Percentiles rank a stretch among this genome's conserved stretches.
These are phyloP conservation scores for Macrophya alboannulata DNA, from an alignment of 2,888 invertebrate species.

Conservation along the genomic window DNA sequence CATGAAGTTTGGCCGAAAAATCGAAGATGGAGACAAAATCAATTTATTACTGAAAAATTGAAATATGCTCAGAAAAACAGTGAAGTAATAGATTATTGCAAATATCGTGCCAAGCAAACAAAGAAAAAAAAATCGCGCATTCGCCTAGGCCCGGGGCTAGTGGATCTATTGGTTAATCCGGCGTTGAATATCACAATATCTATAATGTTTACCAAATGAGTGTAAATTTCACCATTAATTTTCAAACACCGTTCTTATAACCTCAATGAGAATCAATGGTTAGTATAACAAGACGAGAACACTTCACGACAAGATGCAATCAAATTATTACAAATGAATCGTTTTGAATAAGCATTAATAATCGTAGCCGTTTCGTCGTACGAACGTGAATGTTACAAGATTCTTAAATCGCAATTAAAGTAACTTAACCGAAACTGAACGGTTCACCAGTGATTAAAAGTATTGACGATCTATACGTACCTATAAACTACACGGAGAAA, in stretches of 20 bases:
- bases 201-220: background rate
- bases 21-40: too few relatives aligned
- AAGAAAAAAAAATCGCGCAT: too few relatives aligned
- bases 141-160: too few relatives aligned
- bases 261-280: background rate
- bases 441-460: background rate
- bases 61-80: too few relatives aligned
- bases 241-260: background rate
- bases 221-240: background rate
- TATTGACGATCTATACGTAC: background rate
- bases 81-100: too few relatives aligned
- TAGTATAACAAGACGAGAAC: background rate
- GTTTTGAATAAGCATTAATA: background rate
- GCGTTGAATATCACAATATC: background rate
- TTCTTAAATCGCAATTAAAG: background rate
- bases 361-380: background rate
- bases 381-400: background rate
- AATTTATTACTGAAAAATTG: too few relatives aligned
- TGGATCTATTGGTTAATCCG: too few relatives aligned
- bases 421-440: background rate
- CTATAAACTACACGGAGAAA: background rate
- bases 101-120: too few relatives aligned
- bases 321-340: slow-evolving; percentile 31
- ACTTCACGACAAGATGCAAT: slow-evolving; percentile 11
- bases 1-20: too few relatives aligned